Percentiles rank a stretch among this genome's conserved stretches.
phyloP scores from a whole-genome alignment of 2,113 vertebrate genomes.

The Gulo gulo region DNA sequence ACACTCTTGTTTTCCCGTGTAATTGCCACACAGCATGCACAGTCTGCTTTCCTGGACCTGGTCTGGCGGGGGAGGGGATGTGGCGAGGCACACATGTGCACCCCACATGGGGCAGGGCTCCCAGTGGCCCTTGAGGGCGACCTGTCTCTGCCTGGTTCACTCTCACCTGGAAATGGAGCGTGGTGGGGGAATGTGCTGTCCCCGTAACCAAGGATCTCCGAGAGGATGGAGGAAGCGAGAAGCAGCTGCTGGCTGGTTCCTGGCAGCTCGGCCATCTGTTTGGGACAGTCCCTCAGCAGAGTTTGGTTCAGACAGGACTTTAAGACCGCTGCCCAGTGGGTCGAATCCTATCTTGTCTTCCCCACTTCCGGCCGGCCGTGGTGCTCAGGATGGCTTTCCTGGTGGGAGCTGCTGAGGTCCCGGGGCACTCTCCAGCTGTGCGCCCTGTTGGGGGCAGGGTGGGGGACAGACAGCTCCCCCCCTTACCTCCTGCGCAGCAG shows the following conservation, averaged over 20 bases:
- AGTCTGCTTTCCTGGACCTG: background rate
- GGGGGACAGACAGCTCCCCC: accelerated
- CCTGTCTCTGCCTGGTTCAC: background rate
- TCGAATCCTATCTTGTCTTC: background rate
- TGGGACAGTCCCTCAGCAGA: background rate
- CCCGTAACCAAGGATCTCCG: background rate
- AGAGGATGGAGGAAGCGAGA: background rate
- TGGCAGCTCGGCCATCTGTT: background rate
- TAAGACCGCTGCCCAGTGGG: background rate
- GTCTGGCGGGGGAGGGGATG: background rate
- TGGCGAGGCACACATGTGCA: background rate
- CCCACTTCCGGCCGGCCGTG: accelerated
- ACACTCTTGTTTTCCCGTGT: background rate
- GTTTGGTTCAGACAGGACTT: background rate
- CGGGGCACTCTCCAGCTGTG: background rate
- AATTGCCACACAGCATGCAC: background rate
- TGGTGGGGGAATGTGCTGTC: background rate
- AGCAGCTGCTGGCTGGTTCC: background rate
- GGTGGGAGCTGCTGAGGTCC: background rate
- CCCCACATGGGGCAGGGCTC: background rate
- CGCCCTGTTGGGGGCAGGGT: background rate
- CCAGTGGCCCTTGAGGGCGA: accelerated
- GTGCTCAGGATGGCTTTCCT: background rate
- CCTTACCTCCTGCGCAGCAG: background rate
- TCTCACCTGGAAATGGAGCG: background rate